phyloP scores from a whole-genome alignment of 2,113 vertebrate genomes.

The Leptodactylus fuscus region DNA sequence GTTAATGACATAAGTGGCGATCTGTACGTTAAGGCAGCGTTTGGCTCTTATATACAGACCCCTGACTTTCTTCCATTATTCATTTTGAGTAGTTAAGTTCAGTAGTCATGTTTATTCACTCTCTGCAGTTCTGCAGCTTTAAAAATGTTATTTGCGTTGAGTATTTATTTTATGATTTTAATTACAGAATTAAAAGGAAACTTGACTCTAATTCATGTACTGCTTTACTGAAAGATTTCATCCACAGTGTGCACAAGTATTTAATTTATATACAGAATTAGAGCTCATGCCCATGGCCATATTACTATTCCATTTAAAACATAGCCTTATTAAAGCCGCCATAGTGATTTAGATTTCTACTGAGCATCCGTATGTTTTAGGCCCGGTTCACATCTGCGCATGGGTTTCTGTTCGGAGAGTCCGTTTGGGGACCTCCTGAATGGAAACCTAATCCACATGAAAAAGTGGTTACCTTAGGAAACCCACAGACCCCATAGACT shows the following conservation, averaged over 20 bases:
- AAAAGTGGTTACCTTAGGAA: too few relatives aligned
- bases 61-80: neutral
- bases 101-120: neutral
- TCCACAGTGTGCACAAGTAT: neutral
- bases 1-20: neutral
- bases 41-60: neutral
- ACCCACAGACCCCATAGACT: too few relatives aligned
- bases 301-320: too few relatives aligned
- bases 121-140: neutral
- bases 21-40: neutral
- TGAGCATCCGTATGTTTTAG: too few relatives aligned
- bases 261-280: neutral
- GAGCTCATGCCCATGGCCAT: too few relatives aligned
- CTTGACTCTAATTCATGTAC: neutral
- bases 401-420: too few relatives aligned
- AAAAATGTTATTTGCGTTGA: neutral
- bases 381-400: too few relatives aligned
- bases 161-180: slow-evolving; percentile 6
- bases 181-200: neutral
- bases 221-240: neutral
- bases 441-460: too few relatives aligned
- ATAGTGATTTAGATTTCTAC: too few relatives aligned
- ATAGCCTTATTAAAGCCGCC: too few relatives aligned
- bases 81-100: neutral
- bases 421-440: too few relatives aligned